Conservation (phyloP, 2,113 vertebrate species). For the Crocuta crocuta region DNA sequence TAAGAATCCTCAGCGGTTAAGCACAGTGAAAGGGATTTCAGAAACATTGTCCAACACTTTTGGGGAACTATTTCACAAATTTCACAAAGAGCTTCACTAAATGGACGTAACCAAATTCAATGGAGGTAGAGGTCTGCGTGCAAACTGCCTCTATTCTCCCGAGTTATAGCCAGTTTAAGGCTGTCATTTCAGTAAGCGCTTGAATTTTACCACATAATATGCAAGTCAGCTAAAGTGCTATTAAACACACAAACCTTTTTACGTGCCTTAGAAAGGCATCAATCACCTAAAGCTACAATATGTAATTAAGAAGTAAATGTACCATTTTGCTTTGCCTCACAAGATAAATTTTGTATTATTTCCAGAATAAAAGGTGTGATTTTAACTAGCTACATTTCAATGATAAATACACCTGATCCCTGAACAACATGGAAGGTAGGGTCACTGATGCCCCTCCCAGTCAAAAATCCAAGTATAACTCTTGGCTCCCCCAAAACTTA, state of each 20-base stretch:
- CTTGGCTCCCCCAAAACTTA: background rate
- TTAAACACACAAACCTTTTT: background rate
- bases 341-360: background rate
- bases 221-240: background rate
- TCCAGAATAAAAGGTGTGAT: background rate
- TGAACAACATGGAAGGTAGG: background rate
- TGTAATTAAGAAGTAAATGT: constrained; percentile 17
- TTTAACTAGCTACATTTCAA: constrained; percentile 1
- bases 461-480: background rate
- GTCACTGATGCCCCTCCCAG: background rate
- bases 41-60: background rate
- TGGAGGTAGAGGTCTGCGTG: background rate
- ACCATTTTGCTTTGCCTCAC: background rate
- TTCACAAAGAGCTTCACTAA: background rate
- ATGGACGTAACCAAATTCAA: background rate
- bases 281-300: background rate
- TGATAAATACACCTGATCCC: background rate
- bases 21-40: background rate
- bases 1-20: background rate
- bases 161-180: background rate
- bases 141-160: background rate
- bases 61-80: background rate
- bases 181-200: background rate
- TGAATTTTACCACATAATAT: background rate
- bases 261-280: constrained; percentile 15